These are phyloP conservation scores for Pampusana beccarii DNA, from an alignment of 2,113 vertebrate species.

Conservation along the genomic window DNA sequence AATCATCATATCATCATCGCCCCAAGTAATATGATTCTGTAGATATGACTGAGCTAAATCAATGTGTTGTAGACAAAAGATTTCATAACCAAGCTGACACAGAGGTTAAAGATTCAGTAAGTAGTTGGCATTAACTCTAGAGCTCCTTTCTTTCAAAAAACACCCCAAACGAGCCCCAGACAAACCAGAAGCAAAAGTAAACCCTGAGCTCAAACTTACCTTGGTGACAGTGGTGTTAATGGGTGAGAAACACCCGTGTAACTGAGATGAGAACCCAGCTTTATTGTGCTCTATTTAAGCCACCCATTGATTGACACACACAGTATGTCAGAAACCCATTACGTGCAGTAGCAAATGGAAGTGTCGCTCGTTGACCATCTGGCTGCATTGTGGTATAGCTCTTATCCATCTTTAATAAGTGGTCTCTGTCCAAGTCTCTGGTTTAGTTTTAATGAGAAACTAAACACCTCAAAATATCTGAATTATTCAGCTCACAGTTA, in stretches of 20 bases:
- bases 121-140: not conserved
- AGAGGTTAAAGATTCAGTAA: not conserved
- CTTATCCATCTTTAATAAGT: not conserved
- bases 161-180: not conserved
- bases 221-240: not conserved
- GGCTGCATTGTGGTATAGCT: not conserved
- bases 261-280: not conserved
- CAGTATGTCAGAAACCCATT: not conserved
- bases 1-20: not conserved
- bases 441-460: conserved; percentile 40
- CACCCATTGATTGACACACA: not conserved
- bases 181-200: not conserved
- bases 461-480: conserved; percentile 10
- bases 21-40: not conserved
- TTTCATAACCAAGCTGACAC: not conserved
- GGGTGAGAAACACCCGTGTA: not conserved
- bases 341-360: not conserved
- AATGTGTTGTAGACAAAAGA: not conserved
- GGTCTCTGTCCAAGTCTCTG: not conserved
- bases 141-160: not conserved
- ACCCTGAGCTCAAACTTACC: not conserved
- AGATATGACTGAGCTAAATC: not conserved
- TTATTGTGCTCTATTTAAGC: not conserved
- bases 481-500: conserved; percentile 48
- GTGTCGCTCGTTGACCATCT: not conserved